Base-by-base conservation (phyloP, 2,797 vertebrate genomes). In the Margarornis squamiger region DNA sequence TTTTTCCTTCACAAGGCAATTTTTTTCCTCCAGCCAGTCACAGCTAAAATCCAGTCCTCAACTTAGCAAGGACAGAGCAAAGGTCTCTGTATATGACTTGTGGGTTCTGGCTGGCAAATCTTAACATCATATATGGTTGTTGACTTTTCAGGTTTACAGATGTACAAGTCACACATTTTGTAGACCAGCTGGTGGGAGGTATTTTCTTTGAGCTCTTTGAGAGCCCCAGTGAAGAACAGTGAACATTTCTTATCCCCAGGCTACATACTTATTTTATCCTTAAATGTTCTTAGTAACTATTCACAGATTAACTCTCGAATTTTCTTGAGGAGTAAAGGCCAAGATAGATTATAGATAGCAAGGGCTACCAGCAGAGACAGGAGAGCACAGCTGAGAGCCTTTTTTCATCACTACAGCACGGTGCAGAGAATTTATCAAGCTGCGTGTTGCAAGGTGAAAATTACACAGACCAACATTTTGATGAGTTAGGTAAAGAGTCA, bases 161-260 rank as follows among this genome's bases (percentile, higher is more conserved):
- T 84, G 92, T 95, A 92, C 85, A 93, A 96, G 91, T 93, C 93
- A 73, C 89, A 90, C 79, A 92, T 82, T 96, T 88, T 63, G 91
- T 63, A 86, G 82, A 79, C 85, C 91, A 96, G 92, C 85, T 91
- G 90, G 91, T 93, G 87, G 87, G 87, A 96, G 91, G 82, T 94
- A 81, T 92, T 97, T 96, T 96, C 91, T 95, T 94, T 93, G 93
- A 84, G 79, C 76, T 92, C 87, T 93, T 94, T 97, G 91, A 97
- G 93, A 96, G 66, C 48, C 45, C 45, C 59, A 73, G 59, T 78
- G 91, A 92, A 92, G 73, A 94, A 94, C 92, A 93, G 85, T 59
- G 85, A 94, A 62, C 17, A 43, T 90, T 96, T 96, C 91, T 96
- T 95, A 94, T 90, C 92, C 96, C 51, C 73, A 76, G 70, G 87